Evolutionary conservation across 2,888 invertebrate species (phyloP).

Genomic region (Xylota segnis): DNA sequence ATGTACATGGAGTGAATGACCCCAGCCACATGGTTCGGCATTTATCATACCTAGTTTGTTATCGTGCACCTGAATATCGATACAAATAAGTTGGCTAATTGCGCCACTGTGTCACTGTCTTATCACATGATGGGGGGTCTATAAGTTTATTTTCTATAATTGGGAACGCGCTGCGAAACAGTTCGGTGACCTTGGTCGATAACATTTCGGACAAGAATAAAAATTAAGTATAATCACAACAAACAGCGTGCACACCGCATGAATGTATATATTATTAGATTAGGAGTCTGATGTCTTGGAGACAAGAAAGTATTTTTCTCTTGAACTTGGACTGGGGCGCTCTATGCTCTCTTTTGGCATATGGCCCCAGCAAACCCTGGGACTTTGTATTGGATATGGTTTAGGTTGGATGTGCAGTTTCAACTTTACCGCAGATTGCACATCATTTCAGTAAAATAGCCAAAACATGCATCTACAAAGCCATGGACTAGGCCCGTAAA

Average conservation of each 20-base stretch:
- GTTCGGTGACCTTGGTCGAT: not conserved
- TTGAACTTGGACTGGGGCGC: no score
- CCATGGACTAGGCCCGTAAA: no score
- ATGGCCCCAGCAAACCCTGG: no score
- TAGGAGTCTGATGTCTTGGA: no score
- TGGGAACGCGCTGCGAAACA: not conserved
- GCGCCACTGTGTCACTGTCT: conserved; percentile 5
- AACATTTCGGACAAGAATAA: not conserved
- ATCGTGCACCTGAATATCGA: not conserved
- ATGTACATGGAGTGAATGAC: not conserved
- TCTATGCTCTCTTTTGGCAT: no score
- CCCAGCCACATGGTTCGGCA: not conserved
- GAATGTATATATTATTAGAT: not conserved
- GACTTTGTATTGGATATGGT: no score
- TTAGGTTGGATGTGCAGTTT: no score
- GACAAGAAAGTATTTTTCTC: no score
- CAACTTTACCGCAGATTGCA: no score
- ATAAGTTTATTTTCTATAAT: not conserved
- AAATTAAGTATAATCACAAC: not conserved
- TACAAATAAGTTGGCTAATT: not conserved
- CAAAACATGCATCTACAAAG: no score
- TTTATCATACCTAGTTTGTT: not conserved
- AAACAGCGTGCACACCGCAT: conserved; percentile 3
- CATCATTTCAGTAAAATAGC: no score
- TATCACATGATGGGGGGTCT: conserved; percentile 1